Evolutionary conservation across 1,140 invertebrate genomes (phyloP).

Genomic region (Psilanteris sp.): DNA sequence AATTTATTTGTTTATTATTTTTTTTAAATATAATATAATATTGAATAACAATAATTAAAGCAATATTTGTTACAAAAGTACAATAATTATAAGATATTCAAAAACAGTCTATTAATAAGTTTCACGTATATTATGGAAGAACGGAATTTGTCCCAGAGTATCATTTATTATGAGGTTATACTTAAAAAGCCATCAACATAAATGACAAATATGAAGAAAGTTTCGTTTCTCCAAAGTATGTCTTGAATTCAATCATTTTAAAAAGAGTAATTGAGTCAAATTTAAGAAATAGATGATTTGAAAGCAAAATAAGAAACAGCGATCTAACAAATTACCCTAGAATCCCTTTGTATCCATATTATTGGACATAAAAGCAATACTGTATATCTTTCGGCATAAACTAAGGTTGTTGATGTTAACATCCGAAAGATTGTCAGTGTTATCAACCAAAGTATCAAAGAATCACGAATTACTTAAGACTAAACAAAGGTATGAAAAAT

Average conservation of each 20-base stretch:
- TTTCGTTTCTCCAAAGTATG: constrained; percentile 13
- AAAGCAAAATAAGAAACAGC: not conserved
- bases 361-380: constrained; percentile 14
- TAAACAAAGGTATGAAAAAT: not conserved
- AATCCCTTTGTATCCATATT: constrained; percentile 4
- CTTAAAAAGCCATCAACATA: not conserved
- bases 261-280: not conserved
- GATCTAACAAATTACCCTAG: constrained; percentile 7
- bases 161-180: not conserved
- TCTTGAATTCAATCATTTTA: not conserved
- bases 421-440: constrained; percentile 67
- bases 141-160: not conserved
- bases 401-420: too few relatives aligned
- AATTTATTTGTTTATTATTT: too few relatives aligned
- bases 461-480: constrained; percentile 2
- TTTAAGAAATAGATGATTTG: not conserved
- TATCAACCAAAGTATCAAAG: constrained; percentile 10
- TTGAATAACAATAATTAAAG: too few relatives aligned
- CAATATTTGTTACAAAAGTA: too few relatives aligned
- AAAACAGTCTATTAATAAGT: too few relatives aligned
- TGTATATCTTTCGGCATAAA: constrained; percentile 59
- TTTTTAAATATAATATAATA: too few relatives aligned
- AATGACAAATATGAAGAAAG: not conserved
- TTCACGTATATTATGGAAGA: constrained; percentile 15
- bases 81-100: too few relatives aligned